Evolutionary conservation across 2,797 vertebrate genomes (phyloP), one percentile per base, ranked within the genome.

Genomic region (Acridotheres tristis): DNA sequence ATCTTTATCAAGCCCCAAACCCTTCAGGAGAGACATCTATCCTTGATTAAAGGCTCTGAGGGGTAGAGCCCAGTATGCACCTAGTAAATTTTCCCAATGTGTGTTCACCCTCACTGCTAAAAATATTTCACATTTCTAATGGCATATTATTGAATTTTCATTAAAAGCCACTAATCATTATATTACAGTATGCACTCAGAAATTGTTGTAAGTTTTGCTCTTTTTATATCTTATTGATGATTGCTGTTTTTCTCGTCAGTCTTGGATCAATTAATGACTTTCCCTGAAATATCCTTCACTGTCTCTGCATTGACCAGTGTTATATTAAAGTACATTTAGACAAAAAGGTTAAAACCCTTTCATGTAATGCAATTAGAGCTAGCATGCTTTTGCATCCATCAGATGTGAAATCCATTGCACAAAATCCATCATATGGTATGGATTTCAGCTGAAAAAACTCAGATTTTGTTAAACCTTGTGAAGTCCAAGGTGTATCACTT

Each of bases 261-360:
- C 32, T 66, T 76, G 36, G 40, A 73, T 81, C 80, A 87, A 38
- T 84, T 91, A 78, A 88, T 82, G 76, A 55, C 62, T 34, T 75
- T 62, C 16, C 13, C 45, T 91, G 81, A 91, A 92, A 65, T 72
- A 88, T 72, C 2, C 4, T 79, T 85, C 1, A 0, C 13, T 75
- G 57, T 29, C 32, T 77, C 68, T 80, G 19, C 48, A 91, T 79
- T 88, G 75, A 91, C 23, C 6, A 63, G 30, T 38, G 26, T n/a
- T 73, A 34, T 34, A 85, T 55, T 63, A 47, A 85, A 82, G 40
- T 34, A 45, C 43, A 55, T 85, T 91, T 68, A 55, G 62, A 82
- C 29, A 34, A 55, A 94, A 85, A 94, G 47, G 27, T 91, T 94
- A 84, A 86, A 93, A 67, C 20, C 11, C 32, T 88, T 90, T 61